Conservation (phyloP, 2,113 vertebrate genomes). For the Syrrhaptes paradoxus region DNA sequence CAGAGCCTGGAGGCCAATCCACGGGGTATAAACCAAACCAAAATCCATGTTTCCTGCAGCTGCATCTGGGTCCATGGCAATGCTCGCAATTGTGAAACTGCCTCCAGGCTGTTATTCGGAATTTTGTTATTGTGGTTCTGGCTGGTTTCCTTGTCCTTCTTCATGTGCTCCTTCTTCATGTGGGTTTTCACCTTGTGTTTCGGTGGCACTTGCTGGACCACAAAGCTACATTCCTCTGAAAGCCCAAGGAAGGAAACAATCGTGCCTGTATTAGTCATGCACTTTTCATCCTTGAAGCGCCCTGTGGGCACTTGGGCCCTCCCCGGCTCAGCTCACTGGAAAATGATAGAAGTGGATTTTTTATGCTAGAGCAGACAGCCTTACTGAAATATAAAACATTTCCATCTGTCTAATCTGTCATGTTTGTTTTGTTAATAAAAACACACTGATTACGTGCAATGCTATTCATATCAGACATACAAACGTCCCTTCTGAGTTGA, state of each 20-base stretch:
- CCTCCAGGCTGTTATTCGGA: constrained; percentile 6
- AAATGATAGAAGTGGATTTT: not conserved
- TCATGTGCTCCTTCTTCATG: not conserved
- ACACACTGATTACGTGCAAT: not conserved
- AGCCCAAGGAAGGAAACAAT: constrained; percentile 7
- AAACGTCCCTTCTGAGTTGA: not conserved
- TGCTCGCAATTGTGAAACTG: not conserved
- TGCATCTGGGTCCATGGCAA: not conserved
- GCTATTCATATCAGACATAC: not conserved
- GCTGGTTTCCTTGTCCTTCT: not conserved
- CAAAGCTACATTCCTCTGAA: not conserved
- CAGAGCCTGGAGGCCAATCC: not conserved
- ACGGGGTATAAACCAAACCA: constrained; percentile 30
- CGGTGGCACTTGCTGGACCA: not conserved
- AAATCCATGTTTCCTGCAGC: constrained; percentile 45
- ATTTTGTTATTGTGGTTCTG: not conserved
- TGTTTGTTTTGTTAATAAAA: not conserved
- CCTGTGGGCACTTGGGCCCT: not conserved
- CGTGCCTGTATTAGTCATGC: not conserved
- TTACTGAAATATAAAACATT: not conserved
- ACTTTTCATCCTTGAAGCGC: not conserved
- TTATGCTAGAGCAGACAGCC: not conserved
- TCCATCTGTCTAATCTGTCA: not conserved
- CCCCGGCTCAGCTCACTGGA: not conserved
- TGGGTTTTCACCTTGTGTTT: constrained; percentile 30